These are phyloP conservation scores for Oplegnathus fasciatus DNA, from an alignment of 2,113 vertebrate species.

Conservation along the genomic window DNA sequence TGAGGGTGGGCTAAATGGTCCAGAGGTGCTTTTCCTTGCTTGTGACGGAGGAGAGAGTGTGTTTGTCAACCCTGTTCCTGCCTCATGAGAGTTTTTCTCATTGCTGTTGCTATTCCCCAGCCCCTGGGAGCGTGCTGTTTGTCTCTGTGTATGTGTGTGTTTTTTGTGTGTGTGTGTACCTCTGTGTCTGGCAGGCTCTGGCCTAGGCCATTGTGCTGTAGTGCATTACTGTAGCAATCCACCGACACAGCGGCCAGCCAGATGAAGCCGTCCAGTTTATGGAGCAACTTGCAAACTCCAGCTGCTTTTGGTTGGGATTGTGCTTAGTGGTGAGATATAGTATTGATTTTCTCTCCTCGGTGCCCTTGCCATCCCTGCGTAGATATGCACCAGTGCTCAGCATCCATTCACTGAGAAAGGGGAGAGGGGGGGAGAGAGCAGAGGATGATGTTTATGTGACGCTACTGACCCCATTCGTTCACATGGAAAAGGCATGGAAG, in stretches of 20 bases:
- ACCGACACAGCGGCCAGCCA: slow-evolving; percentile 78
- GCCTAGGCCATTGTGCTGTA: slow-evolving; percentile 74
- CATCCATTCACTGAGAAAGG: slow-evolving; percentile 74
- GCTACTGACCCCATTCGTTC: slow-evolving; percentile 83
- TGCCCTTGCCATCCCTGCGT: slow-evolving; percentile 82
- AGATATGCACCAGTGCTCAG: slow-evolving; percentile 81
- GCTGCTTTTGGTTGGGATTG: slow-evolving; percentile 86
- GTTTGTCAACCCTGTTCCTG: slow-evolving; percentile 73
- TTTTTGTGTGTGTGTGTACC: slow-evolving; percentile 36
- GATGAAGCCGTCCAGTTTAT: slow-evolving; percentile 87
- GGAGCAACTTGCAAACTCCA: slow-evolving; percentile 86
- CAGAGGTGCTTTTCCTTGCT: slow-evolving; percentile 63
- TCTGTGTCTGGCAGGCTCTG: slow-evolving; percentile 66
- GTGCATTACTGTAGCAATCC: slow-evolving; percentile 80
- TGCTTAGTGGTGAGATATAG: slow-evolving; percentile 87
- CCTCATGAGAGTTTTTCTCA: slow-evolving; percentile 76
- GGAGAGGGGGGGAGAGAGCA: slow-evolving; percentile 33
- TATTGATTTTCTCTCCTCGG: slow-evolving; percentile 85
- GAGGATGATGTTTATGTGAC: slow-evolving; percentile 76
- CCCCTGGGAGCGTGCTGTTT: slow-evolving; percentile 63
- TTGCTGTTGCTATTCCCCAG: slow-evolving; percentile 67
- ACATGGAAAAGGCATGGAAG: slow-evolving; percentile 65
- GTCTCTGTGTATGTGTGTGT: slow-evolving; percentile 52
- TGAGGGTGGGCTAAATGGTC: slow-evolving; percentile 68
- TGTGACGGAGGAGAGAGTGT: slow-evolving; percentile 61